Percentiles rank a stretch among this genome's conserved stretches.
Conservation (phyloP, 2,888 invertebrate species). For the Heterodera filipjevi region DNA sequence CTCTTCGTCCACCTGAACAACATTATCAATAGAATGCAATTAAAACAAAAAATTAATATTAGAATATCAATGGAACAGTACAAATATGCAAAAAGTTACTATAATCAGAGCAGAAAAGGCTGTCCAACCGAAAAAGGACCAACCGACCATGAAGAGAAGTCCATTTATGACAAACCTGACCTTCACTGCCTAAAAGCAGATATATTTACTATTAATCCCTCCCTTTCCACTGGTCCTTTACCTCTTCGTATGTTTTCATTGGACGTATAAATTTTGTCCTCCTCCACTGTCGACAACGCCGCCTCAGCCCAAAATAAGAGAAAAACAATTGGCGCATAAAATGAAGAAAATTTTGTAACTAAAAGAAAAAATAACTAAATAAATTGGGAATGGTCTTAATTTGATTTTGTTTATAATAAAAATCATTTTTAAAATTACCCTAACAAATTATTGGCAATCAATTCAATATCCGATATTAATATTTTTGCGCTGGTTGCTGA, state of each 20-base stretch:
- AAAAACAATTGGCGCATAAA: constrained; percentile 20
- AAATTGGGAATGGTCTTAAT: background rate
- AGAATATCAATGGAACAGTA: background rate
- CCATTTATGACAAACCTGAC: background rate
- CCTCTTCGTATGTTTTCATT: constrained; percentile 14
- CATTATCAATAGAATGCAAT: background rate
- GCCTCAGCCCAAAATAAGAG: constrained; percentile 15
- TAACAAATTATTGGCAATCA: background rate
- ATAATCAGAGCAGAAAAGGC: background rate
- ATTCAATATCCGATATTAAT: constrained; percentile 14
- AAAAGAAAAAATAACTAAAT: background rate
- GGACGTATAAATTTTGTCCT: constrained; percentile 16
- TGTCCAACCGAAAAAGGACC: background rate
- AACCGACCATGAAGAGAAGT: background rate
- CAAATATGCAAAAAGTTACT: background rate
- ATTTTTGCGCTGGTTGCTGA: constrained; percentile 73
- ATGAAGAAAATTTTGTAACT: constrained; percentile 11
- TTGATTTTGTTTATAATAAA: too few relatives aligned
- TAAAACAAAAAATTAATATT: background rate
- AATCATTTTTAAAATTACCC: background rate
- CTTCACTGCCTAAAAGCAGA: background rate
- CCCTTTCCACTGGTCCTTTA: background rate
- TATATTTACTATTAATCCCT: too few relatives aligned
- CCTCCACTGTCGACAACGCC: constrained; percentile 9
- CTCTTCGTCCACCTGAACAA: background rate